Evolutionary conservation across 2,113 vertebrate genomes (phyloP).

Genomic region (Hyperopisus bebe): DNA sequence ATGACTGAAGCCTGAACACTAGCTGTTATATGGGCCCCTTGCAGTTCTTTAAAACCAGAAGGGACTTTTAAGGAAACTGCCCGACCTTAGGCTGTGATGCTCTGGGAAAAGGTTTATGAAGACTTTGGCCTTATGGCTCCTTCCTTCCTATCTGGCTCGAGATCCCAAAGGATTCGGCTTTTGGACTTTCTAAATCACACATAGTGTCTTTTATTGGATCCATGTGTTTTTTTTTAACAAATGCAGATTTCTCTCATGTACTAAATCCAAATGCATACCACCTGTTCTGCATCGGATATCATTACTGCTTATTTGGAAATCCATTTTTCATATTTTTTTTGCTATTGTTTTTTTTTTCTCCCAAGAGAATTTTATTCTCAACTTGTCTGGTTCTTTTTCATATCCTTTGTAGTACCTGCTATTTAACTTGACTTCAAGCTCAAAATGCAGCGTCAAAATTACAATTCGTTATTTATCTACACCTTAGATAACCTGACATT

Average conservation of each 20-base stretch:
- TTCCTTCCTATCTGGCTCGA: neutral
- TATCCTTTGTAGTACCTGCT: neutral
- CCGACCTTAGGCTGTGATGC: neutral
- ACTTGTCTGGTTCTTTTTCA: neutral
- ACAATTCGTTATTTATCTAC: neutral
- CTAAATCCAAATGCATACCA: conserved; percentile 12
- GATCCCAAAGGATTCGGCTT: neutral
- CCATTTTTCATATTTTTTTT: conserved; percentile 13
- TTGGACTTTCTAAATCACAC: conserved; percentile 2
- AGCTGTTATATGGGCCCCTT: neutral
- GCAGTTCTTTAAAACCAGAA: neutral
- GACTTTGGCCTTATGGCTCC: neutral
- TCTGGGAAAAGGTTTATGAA: neutral
- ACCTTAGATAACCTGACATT: neutral
- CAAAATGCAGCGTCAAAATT: neutral
- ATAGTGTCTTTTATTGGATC: conserved; percentile 17
- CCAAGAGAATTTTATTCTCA: neutral
- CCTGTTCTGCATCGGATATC: conserved; percentile 14
- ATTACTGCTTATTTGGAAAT: conserved; percentile 12
- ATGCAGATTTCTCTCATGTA: conserved; percentile 13
- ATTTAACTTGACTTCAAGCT: conserved; percentile 4
- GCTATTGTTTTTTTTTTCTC: neutral
- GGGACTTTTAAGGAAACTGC: neutral
- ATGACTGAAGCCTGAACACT: neutral
- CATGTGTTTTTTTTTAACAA: conserved; percentile 19